Evolutionary conservation across 2,888 invertebrate genomes (phyloP), one percentile per base, ranked within the genome.

Genomic region (Pardosa pseudoannulata): DNA sequence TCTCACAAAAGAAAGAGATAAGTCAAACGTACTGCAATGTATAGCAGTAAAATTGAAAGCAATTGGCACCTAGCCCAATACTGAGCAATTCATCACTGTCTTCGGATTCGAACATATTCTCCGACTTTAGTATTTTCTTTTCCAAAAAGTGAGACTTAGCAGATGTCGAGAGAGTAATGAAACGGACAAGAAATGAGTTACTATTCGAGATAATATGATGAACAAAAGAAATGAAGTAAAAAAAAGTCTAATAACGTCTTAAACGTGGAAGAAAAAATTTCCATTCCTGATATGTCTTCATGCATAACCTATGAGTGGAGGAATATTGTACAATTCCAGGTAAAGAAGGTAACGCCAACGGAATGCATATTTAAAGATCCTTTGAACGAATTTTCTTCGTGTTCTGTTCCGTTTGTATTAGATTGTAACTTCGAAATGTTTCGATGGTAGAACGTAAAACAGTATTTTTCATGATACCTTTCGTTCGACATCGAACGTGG

Each of bases 81-180:
- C 3, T 56, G 23, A 23, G 56, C 56, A 56, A 56, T 56, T 56
- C 56, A 56, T 56, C 56, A 56, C 56, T 56, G 56, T 56, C 56
- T 56, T 56, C 11, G 23, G 56, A 56, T 56, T 23, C 19, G 56
- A 56, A 56, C 56, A 56, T 56, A 56, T 56, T 56, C 23, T 56
- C 56, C 56, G 23, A 56, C 23, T 56, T 56, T 56, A 56, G 56
- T 56, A 56, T 56, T 56, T 56, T 56, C 56, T 56, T 56, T 16
- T 23, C 13, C 1, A 23, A 19, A 19, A 56, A 56, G 56, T 23
- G 56, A 56, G 56, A 56, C 23, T 56, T 56, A 56, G 5, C 56
- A 56, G 56, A 56, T 56, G 56, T 56, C 56, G 56, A 56, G 23
- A 5, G 56, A 56, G 56, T 56, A 56, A 56, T 56, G 56, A 56